These are phyloP conservation scores for Rhyzopertha dominica DNA, from an alignment of 1,140 invertebrate genomes.

Conservation along the genomic window DNA sequence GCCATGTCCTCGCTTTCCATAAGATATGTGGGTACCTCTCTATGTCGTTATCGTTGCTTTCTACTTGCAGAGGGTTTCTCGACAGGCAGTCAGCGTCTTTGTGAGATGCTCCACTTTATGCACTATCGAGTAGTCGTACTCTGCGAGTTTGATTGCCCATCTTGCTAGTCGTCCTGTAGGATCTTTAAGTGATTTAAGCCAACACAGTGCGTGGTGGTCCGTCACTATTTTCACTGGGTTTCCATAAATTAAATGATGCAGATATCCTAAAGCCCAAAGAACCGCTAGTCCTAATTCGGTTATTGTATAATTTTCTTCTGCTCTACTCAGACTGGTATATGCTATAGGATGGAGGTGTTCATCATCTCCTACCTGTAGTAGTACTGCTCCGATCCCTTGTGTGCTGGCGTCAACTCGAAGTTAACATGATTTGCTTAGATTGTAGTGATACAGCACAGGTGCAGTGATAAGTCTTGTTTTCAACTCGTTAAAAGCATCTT, in stretches of 20 bases:
- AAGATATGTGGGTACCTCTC: slow-evolving; percentile 13
- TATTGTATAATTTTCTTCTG: background rate
- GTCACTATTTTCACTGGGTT: slow-evolving; percentile 21
- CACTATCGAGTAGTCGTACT: slow-evolving; percentile 26
- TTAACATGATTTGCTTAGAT: slow-evolving; percentile 5
- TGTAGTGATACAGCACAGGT: slow-evolving; percentile 8
- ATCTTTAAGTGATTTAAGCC: slow-evolving; percentile 43
- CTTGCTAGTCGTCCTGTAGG: slow-evolving; percentile 33
- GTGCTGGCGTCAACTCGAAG: background rate
- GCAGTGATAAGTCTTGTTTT: slow-evolving; percentile 2
- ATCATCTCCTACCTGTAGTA: slow-evolving; percentile 3
- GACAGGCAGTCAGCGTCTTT: slow-evolving; percentile 35
- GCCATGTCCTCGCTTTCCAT: background rate
- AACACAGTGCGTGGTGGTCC: slow-evolving; percentile 47
- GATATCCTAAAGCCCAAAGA: background rate
- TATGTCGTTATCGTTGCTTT: background rate
- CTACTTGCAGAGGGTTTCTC: slow-evolving; percentile 17
- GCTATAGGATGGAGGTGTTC: slow-evolving; percentile 5
- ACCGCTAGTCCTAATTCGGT: no score
- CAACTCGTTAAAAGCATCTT: slow-evolving; percentile 5
- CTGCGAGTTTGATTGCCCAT: slow-evolving; percentile 32
- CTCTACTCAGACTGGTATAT: background rate
- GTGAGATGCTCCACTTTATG: slow-evolving; percentile 29
- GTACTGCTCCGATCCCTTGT: background rate
- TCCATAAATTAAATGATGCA: slow-evolving; percentile 4